Evolutionary conservation across 2,113 vertebrate genomes (phyloP), one percentile per base, ranked within the genome.

Genomic region (Triplophysa tibetana): DNA sequence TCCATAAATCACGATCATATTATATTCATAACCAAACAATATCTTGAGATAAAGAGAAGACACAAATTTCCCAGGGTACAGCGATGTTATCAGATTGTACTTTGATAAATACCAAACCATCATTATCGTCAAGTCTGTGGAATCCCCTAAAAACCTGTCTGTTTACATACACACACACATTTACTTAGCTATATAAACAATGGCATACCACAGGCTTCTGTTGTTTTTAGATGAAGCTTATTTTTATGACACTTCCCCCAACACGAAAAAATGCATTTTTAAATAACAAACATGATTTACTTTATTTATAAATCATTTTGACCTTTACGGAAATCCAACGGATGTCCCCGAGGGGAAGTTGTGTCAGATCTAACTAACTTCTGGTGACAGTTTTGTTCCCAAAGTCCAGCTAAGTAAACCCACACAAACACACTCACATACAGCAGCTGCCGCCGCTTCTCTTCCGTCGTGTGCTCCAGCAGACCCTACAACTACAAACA

Each of bases 401-500:
- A 38, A 81, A 60, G 58, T 61, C 13, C 29, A 52, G 43, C 65
- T 76, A 77, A 70, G 61, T 29, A 69, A 67, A 75, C 80, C 29
- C 29, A 72, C 41, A 26, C 77, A 41, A 26, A 63, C 66, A 48
- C 67, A n/a, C 11, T 14, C 33, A 54, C 45, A 33, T 5, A 52
- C 10, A 38, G 17, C 60, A 77, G 75, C 75, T 33, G 75, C 75
- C 43, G 21, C 75, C 23, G 61, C 75, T 77, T 12, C 62, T 77
- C 62, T 54, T 77, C 62, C 17, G 45, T 65, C 45, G 62, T 77
- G 75, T 77, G 75, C 45, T 77, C 62, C 77, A 62, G 56, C 65
- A 80, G 43, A 80, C 48, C 60, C 69, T 73, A 80, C 70, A 80
- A 63, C 61, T 65, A 74, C 78, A 80, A 72, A 80, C 78, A 80